These are phyloP conservation scores for Latrodectus hesperus DNA, from an alignment of 2,888 invertebrate species.

Conservation along the genomic window DNA sequence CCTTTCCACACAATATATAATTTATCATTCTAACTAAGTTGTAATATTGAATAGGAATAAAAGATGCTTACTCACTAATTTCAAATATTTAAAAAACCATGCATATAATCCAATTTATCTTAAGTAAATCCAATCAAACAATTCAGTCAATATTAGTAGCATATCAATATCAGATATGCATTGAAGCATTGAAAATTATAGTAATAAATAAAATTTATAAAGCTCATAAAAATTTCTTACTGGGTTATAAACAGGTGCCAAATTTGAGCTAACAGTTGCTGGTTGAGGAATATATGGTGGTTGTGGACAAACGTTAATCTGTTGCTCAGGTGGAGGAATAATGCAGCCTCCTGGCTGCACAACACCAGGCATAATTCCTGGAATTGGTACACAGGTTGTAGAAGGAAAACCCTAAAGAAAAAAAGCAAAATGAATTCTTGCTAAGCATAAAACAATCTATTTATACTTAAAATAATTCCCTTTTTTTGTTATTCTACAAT, in stretches of 20 bases:
- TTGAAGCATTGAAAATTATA: not conserved
- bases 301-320: constrained; percentile 7
- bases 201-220: not conserved
- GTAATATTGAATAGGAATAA: not conserved
- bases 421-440: not conserved
- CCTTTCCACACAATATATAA: no score
- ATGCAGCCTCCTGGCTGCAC: not conserved
- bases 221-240: constrained; percentile 18
- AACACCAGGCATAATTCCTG: not conserved
- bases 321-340: constrained; percentile 47
- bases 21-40: no score
- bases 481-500: no score
- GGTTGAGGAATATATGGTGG: constrained; percentile 20
- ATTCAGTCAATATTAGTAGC: no score
- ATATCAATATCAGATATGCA: no score
- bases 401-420: not conserved
- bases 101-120: not conserved
- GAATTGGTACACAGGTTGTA: not conserved
- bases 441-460: no score
- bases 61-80: not conserved
- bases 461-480: no score
- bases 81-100: not conserved
- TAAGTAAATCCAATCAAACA: not conserved
- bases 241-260: constrained; percentile 61
- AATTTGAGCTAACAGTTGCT: constrained; percentile 11